A percentile compares a stretch with the other conserved stretches of the same genome.
Conservation (phyloP, 2,113 vertebrate genomes). For the Tachysurus vachellii region DNA sequence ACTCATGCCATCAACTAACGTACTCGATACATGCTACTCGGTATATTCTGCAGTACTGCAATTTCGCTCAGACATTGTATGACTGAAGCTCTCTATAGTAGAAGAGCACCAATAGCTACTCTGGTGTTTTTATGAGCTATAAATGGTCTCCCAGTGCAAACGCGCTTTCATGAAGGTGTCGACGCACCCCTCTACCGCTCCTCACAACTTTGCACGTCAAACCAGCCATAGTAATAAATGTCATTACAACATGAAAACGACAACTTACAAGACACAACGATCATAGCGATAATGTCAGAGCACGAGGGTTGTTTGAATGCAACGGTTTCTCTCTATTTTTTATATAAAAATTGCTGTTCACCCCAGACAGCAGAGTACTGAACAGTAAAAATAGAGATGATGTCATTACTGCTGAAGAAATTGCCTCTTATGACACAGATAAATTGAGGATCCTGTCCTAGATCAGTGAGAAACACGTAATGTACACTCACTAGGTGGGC, state of each 20-base stretch:
- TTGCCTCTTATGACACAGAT: not conserved
- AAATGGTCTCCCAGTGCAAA: no score
- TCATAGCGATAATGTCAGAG: not conserved
- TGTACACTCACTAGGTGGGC: slow-evolving; percentile 88
- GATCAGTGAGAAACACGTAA: not conserved
- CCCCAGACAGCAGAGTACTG: not conserved
- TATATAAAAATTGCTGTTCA: not conserved
- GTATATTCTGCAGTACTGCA: not conserved
- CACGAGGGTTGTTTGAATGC: not conserved
- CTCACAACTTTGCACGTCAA: not conserved
- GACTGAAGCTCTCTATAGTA: not conserved
- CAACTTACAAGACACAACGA: not conserved
- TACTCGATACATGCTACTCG: not conserved
- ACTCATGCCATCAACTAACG: not conserved
- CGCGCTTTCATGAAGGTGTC: not conserved
- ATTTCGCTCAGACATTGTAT: not conserved
- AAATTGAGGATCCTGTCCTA: not conserved
- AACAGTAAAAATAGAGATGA: not conserved
- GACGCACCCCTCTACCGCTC: no score
- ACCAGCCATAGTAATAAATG: not conserved
- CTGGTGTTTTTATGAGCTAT: not conserved
- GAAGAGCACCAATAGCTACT: not conserved
- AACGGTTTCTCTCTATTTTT: not conserved
- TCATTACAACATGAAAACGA: not conserved
- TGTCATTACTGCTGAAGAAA: not conserved